Percentiles rank a stretch among this genome's conserved stretches.
Evolutionary conservation across 2,888 invertebrate species (phyloP).

Genomic region (Allolobophora icterica): DNA sequence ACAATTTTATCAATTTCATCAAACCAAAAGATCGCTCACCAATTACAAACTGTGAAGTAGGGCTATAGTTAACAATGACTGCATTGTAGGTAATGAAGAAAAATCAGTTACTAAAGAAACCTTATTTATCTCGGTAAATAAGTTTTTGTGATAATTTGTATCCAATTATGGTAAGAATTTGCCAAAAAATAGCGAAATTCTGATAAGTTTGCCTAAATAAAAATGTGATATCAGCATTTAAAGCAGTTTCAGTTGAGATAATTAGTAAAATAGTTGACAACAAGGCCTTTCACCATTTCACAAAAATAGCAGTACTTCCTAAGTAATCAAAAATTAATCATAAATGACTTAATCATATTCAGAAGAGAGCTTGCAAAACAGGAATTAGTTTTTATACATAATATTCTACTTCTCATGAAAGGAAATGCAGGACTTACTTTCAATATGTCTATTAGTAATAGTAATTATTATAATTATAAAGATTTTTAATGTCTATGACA

Average conservation of each 20-base stretch:
- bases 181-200: neutral
- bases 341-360: neutral
- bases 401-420: neutral
- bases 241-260: neutral
- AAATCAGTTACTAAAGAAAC: too few species aligned
- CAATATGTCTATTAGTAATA: neutral
- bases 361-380: neutral
- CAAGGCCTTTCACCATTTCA: neutral
- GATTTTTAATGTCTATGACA: neutral
- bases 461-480: neutral
- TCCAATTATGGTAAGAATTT: neutral
- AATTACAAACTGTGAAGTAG: neutral
- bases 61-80: too few species aligned
- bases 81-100: too few species aligned
- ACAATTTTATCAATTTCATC: too few species aligned
- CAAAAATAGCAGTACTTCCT: neutral
- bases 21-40: too few species aligned
- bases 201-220: neutral
- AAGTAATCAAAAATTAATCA: neutral
- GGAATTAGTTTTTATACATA: too few species aligned
- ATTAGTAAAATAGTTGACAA: neutral
- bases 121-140: too few species aligned
- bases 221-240: neutral
- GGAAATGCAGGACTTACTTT: neutral
- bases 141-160: too few species aligned